Base-by-base conservation (phyloP, 2,797 vertebrate species). In the Botia almorhae region DNA sequence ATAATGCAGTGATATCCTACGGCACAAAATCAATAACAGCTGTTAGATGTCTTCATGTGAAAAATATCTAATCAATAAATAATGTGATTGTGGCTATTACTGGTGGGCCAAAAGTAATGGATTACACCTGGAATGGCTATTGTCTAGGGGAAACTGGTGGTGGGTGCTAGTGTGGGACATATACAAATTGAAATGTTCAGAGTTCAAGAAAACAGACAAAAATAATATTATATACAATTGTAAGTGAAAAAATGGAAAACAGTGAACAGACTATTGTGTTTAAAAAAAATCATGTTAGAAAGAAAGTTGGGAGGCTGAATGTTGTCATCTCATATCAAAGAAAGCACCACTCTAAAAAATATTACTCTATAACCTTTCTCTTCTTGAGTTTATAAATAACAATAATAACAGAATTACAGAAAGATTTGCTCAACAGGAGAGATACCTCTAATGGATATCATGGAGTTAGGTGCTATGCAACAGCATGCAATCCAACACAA, bases 51-150 rank as follows among this genome's bases (percentile, higher is more conserved):
- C 85, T 91, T 89, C 86, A 90, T 86, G 85, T 82, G 76, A 85
- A 65, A 50, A 83, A 61, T 78, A 82, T 80, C 76, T 73, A 83
- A 91, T 92, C 90, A 87, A 93, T 91, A 91, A 91, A 89, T 90
- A 89, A 90, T 89, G 80, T 58, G 76, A 73, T 43, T 48, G n/a
- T 51, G 68, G 53, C 74, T 78, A 80, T 82, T 83, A 82, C 61
- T 76, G 68, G 82, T 79, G 76, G 78, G 87, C 83, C 88, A 79
- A 71, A 55, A 82, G 78, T 80, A 36, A 82, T 69, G 82, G 72
- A 85, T 81, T 73, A 81, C 48, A 61, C 68, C 76, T 81, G 36
- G 43, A 55, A 72, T 11, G 16, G 53, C 55, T 55, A 56, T 60
- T 85, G 65, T 81, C 79, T 76, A 14, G 1, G 2, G 64, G 29